A percentile compares a stretch with the other conserved stretches of the same genome.
Evolutionary conservation across 2,888 invertebrate genomes (phyloP).

Genomic region (Tanytarsus gracilentus): DNA sequence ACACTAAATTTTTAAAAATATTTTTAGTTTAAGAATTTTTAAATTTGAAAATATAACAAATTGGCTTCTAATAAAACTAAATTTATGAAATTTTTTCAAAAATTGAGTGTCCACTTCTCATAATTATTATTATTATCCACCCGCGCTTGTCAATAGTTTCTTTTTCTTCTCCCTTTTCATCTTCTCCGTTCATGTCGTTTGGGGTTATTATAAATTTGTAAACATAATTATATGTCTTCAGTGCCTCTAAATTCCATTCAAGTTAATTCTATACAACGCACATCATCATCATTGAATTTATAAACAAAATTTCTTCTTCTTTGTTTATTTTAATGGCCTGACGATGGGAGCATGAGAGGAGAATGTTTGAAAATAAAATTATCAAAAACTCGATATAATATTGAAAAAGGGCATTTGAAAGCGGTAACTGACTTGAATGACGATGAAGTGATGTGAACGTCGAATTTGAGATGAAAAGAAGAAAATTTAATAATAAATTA

Average conservation of each 20-base stretch:
- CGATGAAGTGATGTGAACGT: no score
- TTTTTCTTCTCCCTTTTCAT: background rate
- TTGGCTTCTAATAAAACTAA: no score
- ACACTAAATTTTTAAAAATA: no score
- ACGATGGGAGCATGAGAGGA: background rate
- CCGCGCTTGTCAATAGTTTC: background rate
- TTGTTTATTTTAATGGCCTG: slow-evolving; percentile 6
- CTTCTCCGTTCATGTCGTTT: background rate
- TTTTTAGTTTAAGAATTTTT: no score
- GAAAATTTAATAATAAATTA: background rate
- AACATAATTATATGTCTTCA: slow-evolving; percentile 20
- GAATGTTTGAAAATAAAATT: slow-evolving; percentile 1
- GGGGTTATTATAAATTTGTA: slow-evolving; percentile 29
- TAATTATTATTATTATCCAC: no score
- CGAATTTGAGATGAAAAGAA: slow-evolving; percentile 1
- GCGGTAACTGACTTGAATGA: background rate
- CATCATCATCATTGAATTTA: background rate
- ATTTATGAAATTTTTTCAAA: no score
- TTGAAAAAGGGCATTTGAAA: background rate
- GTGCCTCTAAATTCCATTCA: no score
- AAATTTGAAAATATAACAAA: no score
- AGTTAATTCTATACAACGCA: no score
- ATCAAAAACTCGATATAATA: no score
- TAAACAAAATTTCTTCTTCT: background rate
- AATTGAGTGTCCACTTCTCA: no score